phyloP scores from a whole-genome alignment of 1,140 invertebrate species.

The Drosophila sp. region DNA sequence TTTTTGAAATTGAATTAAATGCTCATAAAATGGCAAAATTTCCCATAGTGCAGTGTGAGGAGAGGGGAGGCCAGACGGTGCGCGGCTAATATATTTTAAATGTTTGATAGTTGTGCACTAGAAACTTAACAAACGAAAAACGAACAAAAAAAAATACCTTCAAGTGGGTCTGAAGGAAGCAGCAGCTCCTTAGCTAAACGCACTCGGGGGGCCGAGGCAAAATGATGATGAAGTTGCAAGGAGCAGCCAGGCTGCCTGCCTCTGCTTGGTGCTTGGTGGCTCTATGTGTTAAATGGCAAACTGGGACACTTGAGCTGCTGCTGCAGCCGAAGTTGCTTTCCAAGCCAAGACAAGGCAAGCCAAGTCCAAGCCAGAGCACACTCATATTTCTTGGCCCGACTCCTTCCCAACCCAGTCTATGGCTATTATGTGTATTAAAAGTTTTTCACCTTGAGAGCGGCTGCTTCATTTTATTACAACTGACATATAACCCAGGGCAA shows the following conservation, averaged over 20 bases:
- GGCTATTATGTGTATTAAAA: constrained; percentile 81
- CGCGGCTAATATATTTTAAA: constrained; percentile 78
- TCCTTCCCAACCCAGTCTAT: constrained; percentile 47
- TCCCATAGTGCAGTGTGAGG: not conserved
- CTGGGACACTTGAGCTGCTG: constrained; percentile 73
- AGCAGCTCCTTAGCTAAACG: constrained; percentile 46
- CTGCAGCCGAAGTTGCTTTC: constrained; percentile 68
- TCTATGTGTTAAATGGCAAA: constrained; percentile 75
- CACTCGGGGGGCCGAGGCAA: constrained; percentile 61
- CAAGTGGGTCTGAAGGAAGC: constrained; percentile 59
- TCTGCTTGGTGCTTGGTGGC: not conserved
- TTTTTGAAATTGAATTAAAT: too few relatives aligned
- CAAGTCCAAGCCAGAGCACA: constrained; percentile 22
- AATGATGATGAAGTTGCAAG: constrained; percentile 69
- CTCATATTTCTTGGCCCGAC: constrained; percentile 68
- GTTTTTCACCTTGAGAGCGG: constrained; percentile 61
- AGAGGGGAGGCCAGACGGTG: constrained; percentile 38
- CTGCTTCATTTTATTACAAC: constrained; percentile 76
- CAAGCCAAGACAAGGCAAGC: constrained; percentile 2
- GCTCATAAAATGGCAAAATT: too few relatives aligned
- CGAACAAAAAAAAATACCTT: constrained; percentile 28
- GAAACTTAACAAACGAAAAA: constrained; percentile 29
- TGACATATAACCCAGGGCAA: constrained; percentile 53
- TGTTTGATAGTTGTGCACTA: constrained; percentile 74
- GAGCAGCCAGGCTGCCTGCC: not conserved